These are phyloP conservation scores for Abrostola triplasia DNA, from an alignment of 2,888 invertebrate species.

Conservation along the genomic window DNA sequence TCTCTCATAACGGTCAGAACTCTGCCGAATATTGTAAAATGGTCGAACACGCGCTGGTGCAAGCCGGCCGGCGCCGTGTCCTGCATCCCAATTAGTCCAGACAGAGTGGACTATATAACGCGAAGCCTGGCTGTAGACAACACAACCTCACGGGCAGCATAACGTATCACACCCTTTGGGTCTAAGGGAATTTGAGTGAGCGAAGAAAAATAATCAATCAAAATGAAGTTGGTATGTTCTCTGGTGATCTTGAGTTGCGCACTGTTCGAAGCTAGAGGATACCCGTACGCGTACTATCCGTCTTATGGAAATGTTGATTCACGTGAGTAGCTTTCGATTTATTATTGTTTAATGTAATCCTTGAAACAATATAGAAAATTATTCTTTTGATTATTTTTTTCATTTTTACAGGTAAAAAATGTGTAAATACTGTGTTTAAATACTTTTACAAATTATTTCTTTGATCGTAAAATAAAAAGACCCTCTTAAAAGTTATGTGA, in stretches of 20 bases:
- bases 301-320: constrained; percentile 81
- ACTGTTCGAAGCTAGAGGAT: constrained; percentile 71
- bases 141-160: constrained; percentile 72
- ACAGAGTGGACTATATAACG: constrained; percentile 80
- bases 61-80: constrained; percentile 65
- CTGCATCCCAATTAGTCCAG: constrained; percentile 81
- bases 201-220: too few species aligned
- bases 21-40: constrained; percentile 76
- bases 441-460: too few species aligned
- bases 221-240: constrained; percentile 70
- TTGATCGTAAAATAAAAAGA: too few species aligned
- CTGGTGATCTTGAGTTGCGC: constrained; percentile 70
- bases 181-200: constrained; percentile 51
- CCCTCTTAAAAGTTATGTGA: too few species aligned
- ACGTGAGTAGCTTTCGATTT: constrained; percentile 68
- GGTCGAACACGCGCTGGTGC: constrained; percentile 70
- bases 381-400: too few species aligned
- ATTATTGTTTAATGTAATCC: neutral
- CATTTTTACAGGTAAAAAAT: too few species aligned
- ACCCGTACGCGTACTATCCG: constrained; percentile 75
- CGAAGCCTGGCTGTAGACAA: constrained; percentile 60
- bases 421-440: too few species aligned
- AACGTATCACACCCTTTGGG: constrained; percentile 69
- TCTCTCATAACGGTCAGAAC: constrained; percentile 80
- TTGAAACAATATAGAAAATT: neutral